A percentile compares a stretch with the other conserved stretches of the same genome.
Evolutionary conservation across 2,797 vertebrate species (phyloP).

Genomic region (Myripristis jacobus): DNA sequence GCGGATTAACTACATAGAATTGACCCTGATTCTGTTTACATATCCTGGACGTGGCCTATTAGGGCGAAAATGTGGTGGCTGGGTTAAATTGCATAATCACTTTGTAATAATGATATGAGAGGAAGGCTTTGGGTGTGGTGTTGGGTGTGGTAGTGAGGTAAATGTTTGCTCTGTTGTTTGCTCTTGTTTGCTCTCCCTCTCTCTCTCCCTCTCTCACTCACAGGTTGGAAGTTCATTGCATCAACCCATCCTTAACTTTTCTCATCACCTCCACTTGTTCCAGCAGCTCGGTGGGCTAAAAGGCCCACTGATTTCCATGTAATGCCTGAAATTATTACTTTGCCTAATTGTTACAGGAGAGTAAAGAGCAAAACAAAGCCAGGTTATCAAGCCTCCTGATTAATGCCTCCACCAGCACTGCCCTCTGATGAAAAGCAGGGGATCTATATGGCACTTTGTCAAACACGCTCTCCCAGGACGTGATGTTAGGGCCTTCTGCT

Average conservation of each 20-base stretch:
- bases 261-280: slow-evolving; percentile 80
- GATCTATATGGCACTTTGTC: slow-evolving; percentile 96
- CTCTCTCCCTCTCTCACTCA: slow-evolving; percentile 13
- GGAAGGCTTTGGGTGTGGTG: slow-evolving; percentile 1
- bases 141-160: neutral
- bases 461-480: slow-evolving; percentile 89
- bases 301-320: slow-evolving; percentile 93
- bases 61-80: neutral
- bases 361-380: slow-evolving; percentile 80
- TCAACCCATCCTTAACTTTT: slow-evolving; percentile 68
- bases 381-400: slow-evolving; percentile 84
- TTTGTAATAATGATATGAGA: slow-evolving; percentile 1
- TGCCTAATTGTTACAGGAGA: slow-evolving; percentile 91
- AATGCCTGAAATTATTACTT: slow-evolving; percentile 93
- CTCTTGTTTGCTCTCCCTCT: neutral
- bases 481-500: slow-evolving; percentile 79
- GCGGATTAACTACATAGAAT: slow-evolving; percentile 15
- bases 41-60: neutral
- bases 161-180: slow-evolving; percentile 6
- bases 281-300: slow-evolving; percentile 84
- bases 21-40: slow-evolving; percentile 8
- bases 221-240: slow-evolving; percentile 66
- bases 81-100: neutral
- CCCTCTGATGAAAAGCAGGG: slow-evolving; percentile 82
- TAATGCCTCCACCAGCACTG: slow-evolving; percentile 90